A percentile compares a stretch with the other conserved stretches of the same genome.
Conservation (phyloP, 2,113 vertebrate genomes). For the Felis chaus region DNA sequence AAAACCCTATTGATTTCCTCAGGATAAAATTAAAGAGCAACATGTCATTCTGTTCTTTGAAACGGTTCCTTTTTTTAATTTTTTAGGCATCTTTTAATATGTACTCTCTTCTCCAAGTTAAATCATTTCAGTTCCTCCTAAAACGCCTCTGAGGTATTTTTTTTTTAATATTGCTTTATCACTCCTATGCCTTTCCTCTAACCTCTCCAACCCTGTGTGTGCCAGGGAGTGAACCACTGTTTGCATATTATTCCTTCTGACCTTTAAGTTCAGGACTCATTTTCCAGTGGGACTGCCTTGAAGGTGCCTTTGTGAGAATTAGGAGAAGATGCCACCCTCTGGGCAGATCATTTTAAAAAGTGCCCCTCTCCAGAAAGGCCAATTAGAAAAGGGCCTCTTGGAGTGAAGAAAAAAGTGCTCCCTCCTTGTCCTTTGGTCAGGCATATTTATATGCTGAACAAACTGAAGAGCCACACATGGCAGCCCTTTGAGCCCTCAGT, state of each 20-base stretch:
- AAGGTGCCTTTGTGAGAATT: background rate
- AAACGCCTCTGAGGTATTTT: background rate
- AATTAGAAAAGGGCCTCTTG: background rate
- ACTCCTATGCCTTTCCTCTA: background rate
- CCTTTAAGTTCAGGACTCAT: background rate
- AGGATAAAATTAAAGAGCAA: background rate
- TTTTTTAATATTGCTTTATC: background rate
- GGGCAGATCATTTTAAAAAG: background rate
- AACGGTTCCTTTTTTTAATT: background rate
- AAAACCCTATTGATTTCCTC: background rate
- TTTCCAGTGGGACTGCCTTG: background rate
- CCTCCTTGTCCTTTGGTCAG: background rate
- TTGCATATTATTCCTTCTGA: background rate
- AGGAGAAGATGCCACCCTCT: background rate
- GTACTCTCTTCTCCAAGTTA: background rate
- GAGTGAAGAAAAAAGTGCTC: background rate
- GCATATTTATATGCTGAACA: background rate
- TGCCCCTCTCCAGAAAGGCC: background rate
- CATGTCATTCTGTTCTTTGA: background rate
- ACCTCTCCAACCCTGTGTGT: background rate
- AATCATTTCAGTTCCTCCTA: background rate
- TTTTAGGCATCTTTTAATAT: background rate
- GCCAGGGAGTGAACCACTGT: background rate
- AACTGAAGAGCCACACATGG: background rate
- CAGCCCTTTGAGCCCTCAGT: background rate